phyloP scores from a whole-genome alignment of 1,140 invertebrate genomes.

The Eriocheir sinensis region DNA sequence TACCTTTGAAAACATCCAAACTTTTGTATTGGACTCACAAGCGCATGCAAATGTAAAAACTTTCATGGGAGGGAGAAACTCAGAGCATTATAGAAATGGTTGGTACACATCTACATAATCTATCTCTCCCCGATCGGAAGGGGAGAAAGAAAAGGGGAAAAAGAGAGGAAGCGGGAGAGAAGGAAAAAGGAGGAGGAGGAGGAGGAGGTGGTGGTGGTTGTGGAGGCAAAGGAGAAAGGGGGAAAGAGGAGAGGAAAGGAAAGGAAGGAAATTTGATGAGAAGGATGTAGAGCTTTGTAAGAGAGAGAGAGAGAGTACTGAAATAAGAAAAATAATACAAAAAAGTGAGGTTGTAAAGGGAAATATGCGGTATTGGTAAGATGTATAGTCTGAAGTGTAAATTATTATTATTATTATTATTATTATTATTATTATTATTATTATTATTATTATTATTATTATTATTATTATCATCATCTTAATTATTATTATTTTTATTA shows the following conservation, averaged over 20 bases:
- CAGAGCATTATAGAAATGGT: slow-evolving; percentile 73
- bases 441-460: background rate
- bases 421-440: slow-evolving; percentile 1
- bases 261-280: background rate
- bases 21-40: slow-evolving; percentile 74
- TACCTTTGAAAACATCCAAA: slow-evolving; percentile 75
- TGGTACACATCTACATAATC: slow-evolving; percentile 73
- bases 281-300: background rate
- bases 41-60: slow-evolving; percentile 74
- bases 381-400: background rate
- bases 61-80: slow-evolving; percentile 66
- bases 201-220: background rate
- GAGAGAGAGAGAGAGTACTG: background rate
- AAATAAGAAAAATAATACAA: background rate
- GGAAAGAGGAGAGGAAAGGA: background rate
- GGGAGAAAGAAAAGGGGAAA: background rate
- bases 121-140: slow-evolving; percentile 64
- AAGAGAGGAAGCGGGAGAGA: background rate
- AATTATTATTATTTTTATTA: background rate
- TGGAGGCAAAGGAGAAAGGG: background rate
- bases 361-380: background rate
- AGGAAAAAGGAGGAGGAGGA: background rate
- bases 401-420: slow-evolving; percentile 10
- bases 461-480: background rate
- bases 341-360: background rate